phyloP scores from a whole-genome alignment of 1,140 invertebrate genomes.

The Dendroctonus ponderosae region DNA sequence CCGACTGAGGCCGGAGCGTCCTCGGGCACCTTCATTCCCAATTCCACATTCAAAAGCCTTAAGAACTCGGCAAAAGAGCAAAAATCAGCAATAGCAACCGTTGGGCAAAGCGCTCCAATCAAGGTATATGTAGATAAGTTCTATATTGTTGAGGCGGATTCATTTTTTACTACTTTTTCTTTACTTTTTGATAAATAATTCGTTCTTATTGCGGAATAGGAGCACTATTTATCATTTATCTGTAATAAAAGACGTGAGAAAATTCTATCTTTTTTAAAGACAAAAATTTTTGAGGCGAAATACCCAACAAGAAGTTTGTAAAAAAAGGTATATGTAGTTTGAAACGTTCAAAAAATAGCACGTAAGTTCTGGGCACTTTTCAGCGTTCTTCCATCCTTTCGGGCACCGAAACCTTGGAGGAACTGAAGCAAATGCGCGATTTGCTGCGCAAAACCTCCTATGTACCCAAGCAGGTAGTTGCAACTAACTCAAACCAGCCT shows the following conservation, averaged over 20 bases:
- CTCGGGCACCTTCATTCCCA: conserved; percentile 30
- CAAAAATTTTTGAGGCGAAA: no score
- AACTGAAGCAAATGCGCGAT: conserved; percentile 9
- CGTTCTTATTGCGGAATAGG: no score
- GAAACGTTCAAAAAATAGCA: no score
- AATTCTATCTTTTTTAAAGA: no score
- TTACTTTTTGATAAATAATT: no score
- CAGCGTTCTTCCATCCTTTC: conserved; percentile 8
- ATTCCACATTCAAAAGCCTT: conserved; percentile 26
- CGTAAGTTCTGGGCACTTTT: neutral
- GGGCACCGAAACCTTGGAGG: conserved; percentile 11
- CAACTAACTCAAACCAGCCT: neutral
- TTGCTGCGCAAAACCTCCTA: conserved; percentile 15
- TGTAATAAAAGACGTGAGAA: no score
- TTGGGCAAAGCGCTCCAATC: neutral
- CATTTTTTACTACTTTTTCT: neutral
- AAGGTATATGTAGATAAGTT: neutral
- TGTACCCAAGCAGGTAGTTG: conserved; percentile 6
- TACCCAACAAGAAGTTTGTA: no score
- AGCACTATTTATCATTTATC: no score
- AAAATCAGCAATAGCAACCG: neutral
- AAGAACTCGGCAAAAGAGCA: neutral
- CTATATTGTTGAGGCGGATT: no score
- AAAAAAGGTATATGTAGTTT: no score
- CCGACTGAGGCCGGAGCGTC: conserved; percentile 10